Conservation (phyloP, 2,113 vertebrate species). For the Ondatra zibethicus region DNA sequence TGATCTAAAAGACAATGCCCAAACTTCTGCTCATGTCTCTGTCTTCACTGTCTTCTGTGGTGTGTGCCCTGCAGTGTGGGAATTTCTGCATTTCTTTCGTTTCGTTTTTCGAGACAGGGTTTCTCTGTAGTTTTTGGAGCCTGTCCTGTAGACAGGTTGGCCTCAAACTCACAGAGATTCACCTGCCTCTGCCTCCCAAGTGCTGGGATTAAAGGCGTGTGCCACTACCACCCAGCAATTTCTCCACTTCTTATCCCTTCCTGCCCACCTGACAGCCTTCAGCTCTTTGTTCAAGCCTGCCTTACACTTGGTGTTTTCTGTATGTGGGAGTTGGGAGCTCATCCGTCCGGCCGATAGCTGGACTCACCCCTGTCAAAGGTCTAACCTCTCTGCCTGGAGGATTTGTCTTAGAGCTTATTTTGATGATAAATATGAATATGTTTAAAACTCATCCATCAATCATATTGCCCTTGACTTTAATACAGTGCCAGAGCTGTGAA, state of each 20-base stretch:
- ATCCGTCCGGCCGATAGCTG: background rate
- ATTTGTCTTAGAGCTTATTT: constrained; percentile 37
- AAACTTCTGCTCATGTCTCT: background rate
- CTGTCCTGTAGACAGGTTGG: too few relatives aligned
- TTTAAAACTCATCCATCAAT: constrained; percentile 3
- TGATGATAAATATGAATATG: background rate
- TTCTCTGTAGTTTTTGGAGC: too few relatives aligned
- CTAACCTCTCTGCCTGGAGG: background rate
- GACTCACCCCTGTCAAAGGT: background rate
- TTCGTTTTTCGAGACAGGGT: too few relatives aligned
- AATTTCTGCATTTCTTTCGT: background rate
- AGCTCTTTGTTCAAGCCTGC: background rate
- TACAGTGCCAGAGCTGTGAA: background rate
- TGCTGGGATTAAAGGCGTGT: too few relatives aligned
- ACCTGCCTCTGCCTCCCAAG: too few relatives aligned
- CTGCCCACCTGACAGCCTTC: background rate
- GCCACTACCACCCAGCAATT: accelerated
- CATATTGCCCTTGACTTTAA: background rate
- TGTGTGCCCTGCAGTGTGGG: background rate
- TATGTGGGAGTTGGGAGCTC: background rate
- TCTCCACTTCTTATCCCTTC: background rate
- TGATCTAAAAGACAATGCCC: background rate
- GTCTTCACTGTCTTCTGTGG: background rate
- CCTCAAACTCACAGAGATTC: too few relatives aligned
- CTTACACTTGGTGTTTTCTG: background rate